phyloP scores from a whole-genome alignment of 2,113 vertebrate genomes.

The Syrmaticus mikado region DNA sequence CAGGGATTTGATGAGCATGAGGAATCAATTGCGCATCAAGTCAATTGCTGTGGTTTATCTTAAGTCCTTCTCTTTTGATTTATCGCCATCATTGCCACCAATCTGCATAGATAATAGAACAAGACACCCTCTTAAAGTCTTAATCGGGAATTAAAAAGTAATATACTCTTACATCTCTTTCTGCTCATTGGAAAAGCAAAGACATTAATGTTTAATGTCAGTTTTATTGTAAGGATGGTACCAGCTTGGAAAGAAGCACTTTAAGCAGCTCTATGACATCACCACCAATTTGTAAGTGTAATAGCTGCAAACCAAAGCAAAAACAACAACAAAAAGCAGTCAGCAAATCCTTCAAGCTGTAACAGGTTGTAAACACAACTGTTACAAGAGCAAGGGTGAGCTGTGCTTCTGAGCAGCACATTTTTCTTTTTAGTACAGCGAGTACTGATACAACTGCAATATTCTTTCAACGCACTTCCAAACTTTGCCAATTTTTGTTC shows the following conservation, averaged over 20 bases:
- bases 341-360: constrained; percentile 13
- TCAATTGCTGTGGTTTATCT: constrained; percentile 32
- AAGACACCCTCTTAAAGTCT: constrained; percentile 57
- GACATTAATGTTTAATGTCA: constrained; percentile 13
- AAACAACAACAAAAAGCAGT: not conserved
- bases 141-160: constrained; percentile 62
- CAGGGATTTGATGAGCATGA: constrained; percentile 31
- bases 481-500: not conserved
- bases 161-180: constrained; percentile 18
- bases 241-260: not conserved
- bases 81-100: constrained; percentile 41
- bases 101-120: constrained; percentile 68
- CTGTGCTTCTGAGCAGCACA: not conserved
- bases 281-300: constrained; percentile 20
- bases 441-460: not conserved
- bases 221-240: not conserved
- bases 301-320: constrained; percentile 37
- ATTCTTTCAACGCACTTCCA: fast-evolving
- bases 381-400: constrained; percentile 11
- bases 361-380: constrained; percentile 32
- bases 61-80: constrained; percentile 66
- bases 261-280: not conserved
- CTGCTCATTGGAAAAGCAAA: not conserved
- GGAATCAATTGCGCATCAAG: constrained; percentile 50
- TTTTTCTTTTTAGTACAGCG: not conserved